Percentiles rank a stretch among this genome's conserved stretches.
These are phyloP conservation scores for Spongilla lacustris DNA, from an alignment of 37 sponge, comb jelly and placozoan genomes.

Conservation along the genomic window DNA sequence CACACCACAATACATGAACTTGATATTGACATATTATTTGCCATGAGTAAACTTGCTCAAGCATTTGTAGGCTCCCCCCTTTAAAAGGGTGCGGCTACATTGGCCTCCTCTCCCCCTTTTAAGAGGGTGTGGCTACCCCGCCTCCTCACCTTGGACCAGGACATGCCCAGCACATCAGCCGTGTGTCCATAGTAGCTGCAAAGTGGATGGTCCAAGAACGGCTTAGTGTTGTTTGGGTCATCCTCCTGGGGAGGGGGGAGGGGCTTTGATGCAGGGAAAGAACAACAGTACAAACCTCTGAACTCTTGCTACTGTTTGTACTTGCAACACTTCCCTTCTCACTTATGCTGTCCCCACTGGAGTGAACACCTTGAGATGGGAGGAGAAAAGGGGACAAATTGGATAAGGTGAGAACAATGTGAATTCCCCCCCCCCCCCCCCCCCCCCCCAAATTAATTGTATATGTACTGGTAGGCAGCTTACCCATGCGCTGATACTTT, in stretches of 20 bases:
- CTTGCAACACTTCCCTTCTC: slow-evolving; percentile 54
- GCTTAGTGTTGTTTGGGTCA: slow-evolving; percentile 36
- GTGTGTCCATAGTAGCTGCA: slow-evolving; percentile 85
- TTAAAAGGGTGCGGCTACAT: too few species aligned
- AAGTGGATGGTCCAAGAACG: slow-evolving; percentile 78
- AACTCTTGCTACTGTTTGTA: slow-evolving; percentile 38
- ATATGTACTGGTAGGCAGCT: too few species aligned
- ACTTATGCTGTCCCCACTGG: slow-evolving; percentile 62
- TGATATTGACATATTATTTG: too few species aligned
- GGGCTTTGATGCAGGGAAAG: too few species aligned
- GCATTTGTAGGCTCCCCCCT: too few species aligned
- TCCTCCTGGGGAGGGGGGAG: slow-evolving; percentile 32
- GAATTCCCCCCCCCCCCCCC: too few species aligned
- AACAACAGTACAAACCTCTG: too few species aligned
- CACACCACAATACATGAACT: too few species aligned
- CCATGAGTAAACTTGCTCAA: too few species aligned
- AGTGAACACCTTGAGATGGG: slow-evolving; percentile 49
- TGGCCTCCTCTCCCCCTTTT: too few species aligned
- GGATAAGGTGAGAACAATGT: not conserved
- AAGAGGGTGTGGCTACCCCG: too few species aligned
- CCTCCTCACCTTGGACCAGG: slow-evolving; percentile 88
- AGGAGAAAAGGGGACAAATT: not conserved
- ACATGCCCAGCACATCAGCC: slow-evolving; percentile 87
- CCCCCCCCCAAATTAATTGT: too few species aligned
- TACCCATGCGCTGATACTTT: slow-evolving; percentile 77